A percentile compares a stretch with the other conserved stretches of the same genome.
These are phyloP conservation scores for Myocastor coypus DNA, from an alignment of 2,113 vertebrate genomes.

Conservation along the genomic window DNA sequence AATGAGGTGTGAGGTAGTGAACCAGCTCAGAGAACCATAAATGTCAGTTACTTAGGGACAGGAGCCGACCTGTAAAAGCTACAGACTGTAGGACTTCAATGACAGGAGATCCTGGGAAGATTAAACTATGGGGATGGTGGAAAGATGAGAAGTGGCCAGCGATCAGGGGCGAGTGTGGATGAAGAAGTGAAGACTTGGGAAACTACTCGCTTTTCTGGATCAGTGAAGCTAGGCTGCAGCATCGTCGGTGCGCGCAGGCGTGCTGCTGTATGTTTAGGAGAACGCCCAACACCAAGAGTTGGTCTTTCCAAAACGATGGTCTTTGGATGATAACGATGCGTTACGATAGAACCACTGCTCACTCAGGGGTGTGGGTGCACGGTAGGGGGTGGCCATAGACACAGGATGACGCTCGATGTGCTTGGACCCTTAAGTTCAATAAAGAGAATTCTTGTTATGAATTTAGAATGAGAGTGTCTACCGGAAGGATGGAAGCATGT, in stretches of 20 bases:
- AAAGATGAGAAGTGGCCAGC: neutral
- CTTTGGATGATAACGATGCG: neutral
- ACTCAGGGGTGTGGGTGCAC: neutral
- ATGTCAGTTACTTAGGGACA: neutral
- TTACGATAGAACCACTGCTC: neutral
- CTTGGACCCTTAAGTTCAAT: neutral
- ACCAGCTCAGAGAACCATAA: neutral
- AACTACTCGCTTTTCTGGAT: neutral
- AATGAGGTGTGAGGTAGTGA: neutral
- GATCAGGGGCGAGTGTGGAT: neutral
- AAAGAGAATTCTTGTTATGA: neutral
- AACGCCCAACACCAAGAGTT: neutral
- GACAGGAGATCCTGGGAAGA: neutral
- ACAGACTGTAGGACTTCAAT: neutral
- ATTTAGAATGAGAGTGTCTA: neutral
- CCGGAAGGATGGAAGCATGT: neutral
- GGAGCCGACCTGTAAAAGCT: neutral
- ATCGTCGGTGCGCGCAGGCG: neutral
- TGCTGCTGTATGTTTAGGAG: neutral
- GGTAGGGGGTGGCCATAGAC: fast-evolving
- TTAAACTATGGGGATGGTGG: neutral
- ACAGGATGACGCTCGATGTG: neutral
- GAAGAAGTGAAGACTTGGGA: neutral
- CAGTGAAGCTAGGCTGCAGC: neutral
- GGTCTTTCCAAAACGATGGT: neutral